phyloP scores from a whole-genome alignment of 2,888 invertebrate species.

The Elmis aenea region DNA sequence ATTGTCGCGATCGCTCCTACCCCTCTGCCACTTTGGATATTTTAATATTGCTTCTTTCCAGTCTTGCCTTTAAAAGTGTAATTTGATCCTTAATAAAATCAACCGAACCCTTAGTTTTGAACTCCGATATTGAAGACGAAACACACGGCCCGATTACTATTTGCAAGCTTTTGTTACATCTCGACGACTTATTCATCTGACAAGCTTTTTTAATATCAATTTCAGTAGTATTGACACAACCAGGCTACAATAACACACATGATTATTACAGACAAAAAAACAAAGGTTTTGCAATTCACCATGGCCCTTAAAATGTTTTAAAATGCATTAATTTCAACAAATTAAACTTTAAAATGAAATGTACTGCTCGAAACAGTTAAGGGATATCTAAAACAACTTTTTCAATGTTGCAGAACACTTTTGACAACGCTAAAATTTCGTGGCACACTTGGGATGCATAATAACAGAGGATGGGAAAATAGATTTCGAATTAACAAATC shows the following conservation, averaged over 20 bases:
- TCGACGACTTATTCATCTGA: slow-evolving; percentile 53
- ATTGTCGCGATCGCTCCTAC: slow-evolving; percentile 53
- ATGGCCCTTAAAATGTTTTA: no score
- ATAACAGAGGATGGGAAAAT: no score
- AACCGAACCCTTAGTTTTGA: slow-evolving; percentile 34
- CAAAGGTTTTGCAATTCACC: no score
- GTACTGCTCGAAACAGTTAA: no score
- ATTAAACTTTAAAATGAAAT: no score
- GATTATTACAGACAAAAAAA: no score
- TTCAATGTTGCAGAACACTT: no score
- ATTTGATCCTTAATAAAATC: slow-evolving; percentile 62
- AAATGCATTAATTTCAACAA: no score
- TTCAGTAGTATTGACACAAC: slow-evolving; percentile 98
- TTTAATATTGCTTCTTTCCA: slow-evolving; percentile 84
- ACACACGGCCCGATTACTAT: slow-evolving; percentile 51
- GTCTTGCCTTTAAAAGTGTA: slow-evolving; percentile 64
- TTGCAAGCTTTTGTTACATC: slow-evolving; percentile 44
- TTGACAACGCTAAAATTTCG: no score
- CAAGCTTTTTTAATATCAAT: slow-evolving; percentile 96
- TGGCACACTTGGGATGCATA: no score
- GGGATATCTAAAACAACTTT: no score
- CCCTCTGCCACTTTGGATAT: slow-evolving; percentile 93
- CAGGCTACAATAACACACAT: slow-evolving; percentile 67
- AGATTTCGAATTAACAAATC: no score
- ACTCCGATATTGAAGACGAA: slow-evolving; percentile 51